A percentile compares a stretch with the other conserved stretches of the same genome.
Conservation (phyloP, 2,113 vertebrate species). For the Rhinopomastus cyanomelas region DNA sequence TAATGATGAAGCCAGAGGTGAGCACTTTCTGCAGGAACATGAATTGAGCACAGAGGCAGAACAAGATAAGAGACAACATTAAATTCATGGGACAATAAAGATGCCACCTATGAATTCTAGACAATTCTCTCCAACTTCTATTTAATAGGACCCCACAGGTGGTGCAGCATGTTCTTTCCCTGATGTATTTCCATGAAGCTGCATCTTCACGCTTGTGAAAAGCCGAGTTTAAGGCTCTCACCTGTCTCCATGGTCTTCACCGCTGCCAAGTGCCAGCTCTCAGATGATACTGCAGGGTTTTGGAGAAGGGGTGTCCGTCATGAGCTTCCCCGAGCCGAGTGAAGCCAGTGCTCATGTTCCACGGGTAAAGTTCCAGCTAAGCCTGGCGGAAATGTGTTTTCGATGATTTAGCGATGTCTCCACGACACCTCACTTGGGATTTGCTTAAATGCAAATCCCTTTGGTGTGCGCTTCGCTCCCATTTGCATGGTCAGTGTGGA, state of each 20-base stretch:
- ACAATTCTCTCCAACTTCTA: background rate
- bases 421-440: background rate
- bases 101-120: background rate
- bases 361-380: background rate
- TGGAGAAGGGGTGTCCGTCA: background rate
- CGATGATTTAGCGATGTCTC: background rate
- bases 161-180: background rate
- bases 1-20: too few species aligned
- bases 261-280: background rate
- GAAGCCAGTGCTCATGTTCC: constrained; percentile 6
- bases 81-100: background rate
- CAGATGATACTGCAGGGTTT: background rate
- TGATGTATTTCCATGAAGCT: background rate
- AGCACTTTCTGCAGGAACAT: background rate
- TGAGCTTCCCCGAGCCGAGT: background rate
- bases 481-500: constrained; percentile 58
- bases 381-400: constrained; percentile 8
- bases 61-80: background rate
- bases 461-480: background rate
- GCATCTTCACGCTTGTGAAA: background rate
- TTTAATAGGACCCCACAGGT: background rate
- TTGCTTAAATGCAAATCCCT: constrained; percentile 71
- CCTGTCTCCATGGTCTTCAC: constrained; percentile 54
- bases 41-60: background rate
- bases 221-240: constrained; percentile 4